A percentile compares a stretch with the other conserved stretches of the same genome.
phyloP scores from a whole-genome alignment of 2,113 vertebrate species.

The Siniperca knerii region DNA sequence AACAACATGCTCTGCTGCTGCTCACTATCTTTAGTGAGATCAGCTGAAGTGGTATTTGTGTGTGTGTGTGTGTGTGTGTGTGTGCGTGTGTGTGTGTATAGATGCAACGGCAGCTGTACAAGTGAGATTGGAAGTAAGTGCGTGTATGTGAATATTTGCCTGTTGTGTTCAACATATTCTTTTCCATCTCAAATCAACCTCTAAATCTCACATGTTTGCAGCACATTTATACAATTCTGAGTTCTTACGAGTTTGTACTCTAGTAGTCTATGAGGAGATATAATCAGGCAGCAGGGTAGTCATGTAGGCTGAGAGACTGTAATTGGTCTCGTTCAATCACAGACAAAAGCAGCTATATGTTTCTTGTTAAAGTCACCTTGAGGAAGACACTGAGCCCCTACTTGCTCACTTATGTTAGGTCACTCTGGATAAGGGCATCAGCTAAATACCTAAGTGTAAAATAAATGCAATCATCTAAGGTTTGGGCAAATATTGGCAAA shows the following conservation, averaged over 20 bases:
- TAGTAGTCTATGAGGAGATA: conserved; percentile 16
- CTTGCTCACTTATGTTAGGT: conserved; percentile 35
- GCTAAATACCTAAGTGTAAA: conserved; percentile 61
- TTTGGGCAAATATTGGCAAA: conserved; percentile 75
- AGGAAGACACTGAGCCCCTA: conserved; percentile 9
- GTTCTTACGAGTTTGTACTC: conserved; percentile 12
- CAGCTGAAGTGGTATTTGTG: conserved; percentile 44
- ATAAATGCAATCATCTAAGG: conserved; percentile 70
- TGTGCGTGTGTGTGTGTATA: conserved; percentile 18
- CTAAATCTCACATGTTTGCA: not conserved
- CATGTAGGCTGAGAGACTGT: conserved; percentile 20
- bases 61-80: conserved; percentile 16
- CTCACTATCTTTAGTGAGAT: conserved; percentile 72
- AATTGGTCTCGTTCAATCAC: conserved; percentile 39
- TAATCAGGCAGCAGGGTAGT: conserved; percentile 26
- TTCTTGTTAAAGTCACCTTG: conserved; percentile 51
- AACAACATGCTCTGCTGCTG: conserved; percentile 64
- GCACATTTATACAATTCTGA: not conserved
- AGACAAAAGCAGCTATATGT: not conserved
- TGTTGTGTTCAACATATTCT: not conserved
- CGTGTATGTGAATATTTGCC: conserved; percentile 8
- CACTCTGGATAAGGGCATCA: conserved; percentile 28
- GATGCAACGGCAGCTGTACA: conserved; percentile 18
- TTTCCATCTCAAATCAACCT: conserved; percentile 17
- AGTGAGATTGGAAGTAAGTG: conserved; percentile 16